Evolutionary conservation across 2,797 vertebrate genomes (phyloP), one percentile per base, ranked within the genome.

Genomic region (Acrocephalus scirpaceus): DNA sequence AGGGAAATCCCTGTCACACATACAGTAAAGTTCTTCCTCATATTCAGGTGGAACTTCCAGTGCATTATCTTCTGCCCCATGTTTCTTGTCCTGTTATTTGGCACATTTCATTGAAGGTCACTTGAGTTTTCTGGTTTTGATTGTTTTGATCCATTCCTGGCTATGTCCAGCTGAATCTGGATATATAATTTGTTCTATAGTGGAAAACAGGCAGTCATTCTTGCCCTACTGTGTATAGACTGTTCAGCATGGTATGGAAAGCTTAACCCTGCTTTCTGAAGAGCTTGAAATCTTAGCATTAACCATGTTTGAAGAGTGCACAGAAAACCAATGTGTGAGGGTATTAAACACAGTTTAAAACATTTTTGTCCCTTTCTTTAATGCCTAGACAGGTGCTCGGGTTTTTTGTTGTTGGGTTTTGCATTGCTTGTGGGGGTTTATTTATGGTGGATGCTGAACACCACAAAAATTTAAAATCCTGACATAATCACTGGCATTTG

Each of bases 21-120:
- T 36, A 50, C 3, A 44, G 32, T 44, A 50, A 64, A 34, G 26
- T n/a, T 38, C 29, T 83, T 64, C n/a, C 25, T 64, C n/a, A 7
- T 38, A 40, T 22, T 57, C 25, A 64, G 10, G 20, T 30, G 17
- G 14, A 58, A 58, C 5, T 45, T 34, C 20, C 65, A 58, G 38
- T 22, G 23, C 0, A 0, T 40, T 45, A 22, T 34, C 29, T 57
- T 70, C 72, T 51, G 12, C 12, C 51, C 12, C 13, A 0, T 34
- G 13, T 16, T 61, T 57, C 29, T 64, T 51, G 14, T 40, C 44
- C 51, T 38, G 9, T 13, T 50, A 32, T 50, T 51, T 30, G 29
- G 17, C 25, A 51, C 16, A 25, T 89, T 67, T 86, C n/a, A 67
- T 9, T 61, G 34, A 79, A 53, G 16, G 16, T 40, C 57, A 71